phyloP scores from a whole-genome alignment of 2,888 invertebrate genomes.

The Syrista parreyssii region DNA sequence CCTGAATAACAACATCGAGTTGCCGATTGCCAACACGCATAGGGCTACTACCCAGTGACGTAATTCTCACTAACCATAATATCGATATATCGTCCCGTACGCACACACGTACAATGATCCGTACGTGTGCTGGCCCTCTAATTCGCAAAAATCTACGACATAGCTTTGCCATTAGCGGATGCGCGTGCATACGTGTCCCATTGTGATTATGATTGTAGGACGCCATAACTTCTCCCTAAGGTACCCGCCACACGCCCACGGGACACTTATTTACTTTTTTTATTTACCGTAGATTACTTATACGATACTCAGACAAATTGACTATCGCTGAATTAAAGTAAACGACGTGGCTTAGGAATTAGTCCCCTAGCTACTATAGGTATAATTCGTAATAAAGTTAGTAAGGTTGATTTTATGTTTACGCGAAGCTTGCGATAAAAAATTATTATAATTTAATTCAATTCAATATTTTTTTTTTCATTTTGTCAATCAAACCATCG shows the following conservation, averaged over 20 bases:
- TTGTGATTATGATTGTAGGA: conserved; percentile 28
- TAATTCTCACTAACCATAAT: background rate
- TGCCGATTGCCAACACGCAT: background rate
- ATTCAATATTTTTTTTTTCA: background rate
- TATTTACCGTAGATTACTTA: background rate
- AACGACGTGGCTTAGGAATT: background rate
- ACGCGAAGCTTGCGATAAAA: background rate
- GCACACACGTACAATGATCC: background rate
- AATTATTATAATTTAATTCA: background rate
- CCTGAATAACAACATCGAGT: background rate
- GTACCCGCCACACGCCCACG: conserved; percentile 15
- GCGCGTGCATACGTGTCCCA: conserved; percentile 8
- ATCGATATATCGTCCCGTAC: background rate
- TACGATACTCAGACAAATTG: background rate
- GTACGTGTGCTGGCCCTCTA: background rate
- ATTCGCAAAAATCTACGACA: conserved; percentile 20
- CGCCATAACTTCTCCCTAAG: conserved; percentile 21
- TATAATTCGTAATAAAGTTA: background rate
- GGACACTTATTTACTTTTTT: conserved; percentile 13
- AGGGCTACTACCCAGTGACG: background rate
- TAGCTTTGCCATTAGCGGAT: conserved; percentile 24
- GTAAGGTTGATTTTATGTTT: background rate
- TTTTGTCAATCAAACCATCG: background rate
- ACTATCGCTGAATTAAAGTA: background rate
- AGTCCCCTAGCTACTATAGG: background rate